Evolutionary conservation across 2,797 vertebrate genomes (phyloP).

Genomic region (Chloroceryle amazona): DNA sequence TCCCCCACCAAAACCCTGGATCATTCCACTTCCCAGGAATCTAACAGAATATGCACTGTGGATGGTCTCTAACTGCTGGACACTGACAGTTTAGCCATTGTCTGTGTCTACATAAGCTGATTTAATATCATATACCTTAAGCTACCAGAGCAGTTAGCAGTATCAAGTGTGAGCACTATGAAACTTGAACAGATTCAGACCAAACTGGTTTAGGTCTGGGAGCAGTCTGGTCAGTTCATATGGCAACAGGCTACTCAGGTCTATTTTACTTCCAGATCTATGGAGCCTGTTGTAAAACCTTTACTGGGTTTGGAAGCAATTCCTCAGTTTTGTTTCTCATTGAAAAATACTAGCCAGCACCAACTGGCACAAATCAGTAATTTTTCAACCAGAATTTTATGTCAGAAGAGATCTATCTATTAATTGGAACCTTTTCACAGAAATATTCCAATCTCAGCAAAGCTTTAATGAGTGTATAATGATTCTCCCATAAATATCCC

Average conservation of each 20-base stretch:
- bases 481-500: accelerated
- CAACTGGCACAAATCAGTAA: background rate
- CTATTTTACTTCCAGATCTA: background rate
- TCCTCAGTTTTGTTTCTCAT: background rate
- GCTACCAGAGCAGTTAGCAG: background rate
- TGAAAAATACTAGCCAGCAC: accelerated
- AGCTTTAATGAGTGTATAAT: background rate
- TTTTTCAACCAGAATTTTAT: background rate
- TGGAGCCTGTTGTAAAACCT: background rate
- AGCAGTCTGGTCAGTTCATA: background rate
- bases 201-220: background rate
- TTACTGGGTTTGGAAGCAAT: background rate
- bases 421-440: background rate
- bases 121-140: background rate
- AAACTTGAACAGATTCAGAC: background rate
- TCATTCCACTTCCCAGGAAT: background rate
- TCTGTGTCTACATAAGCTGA: accelerated
- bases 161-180: background rate
- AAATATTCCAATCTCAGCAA: background rate
- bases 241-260: background rate
- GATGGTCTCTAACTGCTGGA: background rate
- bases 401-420: background rate
- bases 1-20: background rate
- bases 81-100: background rate
- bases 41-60: background rate